Base-by-base conservation (phyloP, 2,797 vertebrate genomes). In the Melanogrammus aeglefinus region DNA sequence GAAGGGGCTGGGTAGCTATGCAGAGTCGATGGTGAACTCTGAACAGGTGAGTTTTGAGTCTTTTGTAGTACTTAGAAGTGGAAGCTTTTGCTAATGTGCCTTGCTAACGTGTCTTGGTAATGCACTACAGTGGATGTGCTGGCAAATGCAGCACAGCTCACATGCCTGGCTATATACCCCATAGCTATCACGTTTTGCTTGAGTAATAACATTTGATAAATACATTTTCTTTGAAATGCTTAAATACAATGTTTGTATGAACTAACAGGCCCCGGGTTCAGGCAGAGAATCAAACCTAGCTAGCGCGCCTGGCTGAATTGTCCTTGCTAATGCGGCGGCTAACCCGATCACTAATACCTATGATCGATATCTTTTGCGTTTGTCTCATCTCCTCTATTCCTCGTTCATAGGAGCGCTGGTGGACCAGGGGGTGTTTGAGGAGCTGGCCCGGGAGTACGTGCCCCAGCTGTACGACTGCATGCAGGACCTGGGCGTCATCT, bases 391-490 rank as follows among this genome's bases (percentile, higher is more conserved):
- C 12, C 16, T 74, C 69, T 71, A 0, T 72, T 35, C 27, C 70
- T 14, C 29, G 18, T 33, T 35, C 18, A 10, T 35, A 99, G 97
- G 98, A 76, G 98, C 98, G 0, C 82, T 99, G 57, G 96, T 99
- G 73, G 98, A 99, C 90, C 98, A 99, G 92, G 97, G 97, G 12
- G 97, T 99, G 81, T 99, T 99, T 9, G 98, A 99, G 90, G 97
- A 98, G 81, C 83, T 99, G 44, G 96, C 97, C 13, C 95, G 94
- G 14, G 98, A 99, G 86, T 95, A 97, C 10, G 95, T 99, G 14
- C 98, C 98, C 0, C 96, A 98, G 93, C 95, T 99, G 78, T 99
- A 99, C 1, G 97, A 99, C 93, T 98, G 97, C 89, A 99, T 99
- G 98, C 97, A 99, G 91, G 97, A 99, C 87, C 92, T 99, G 76